A percentile compares a stretch with the other conserved stretches of the same genome.
These are phyloP conservation scores for Eubucco bourcierii DNA, from an alignment of 2,113 vertebrate species.

Conservation along the genomic window DNA sequence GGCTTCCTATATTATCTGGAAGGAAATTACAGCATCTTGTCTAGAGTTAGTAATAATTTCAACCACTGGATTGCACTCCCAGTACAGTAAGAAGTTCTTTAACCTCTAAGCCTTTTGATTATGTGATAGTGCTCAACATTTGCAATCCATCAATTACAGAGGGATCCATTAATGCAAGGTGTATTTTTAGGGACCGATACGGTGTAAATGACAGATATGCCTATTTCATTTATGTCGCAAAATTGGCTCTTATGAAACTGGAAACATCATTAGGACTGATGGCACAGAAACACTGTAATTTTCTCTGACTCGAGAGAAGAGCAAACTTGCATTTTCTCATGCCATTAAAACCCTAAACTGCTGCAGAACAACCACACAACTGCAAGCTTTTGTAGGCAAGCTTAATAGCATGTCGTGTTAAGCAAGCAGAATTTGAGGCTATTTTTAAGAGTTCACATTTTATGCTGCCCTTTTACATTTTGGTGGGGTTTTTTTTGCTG, in stretches of 20 bases:
- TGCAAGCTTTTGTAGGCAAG: slow-evolving; percentile 9
- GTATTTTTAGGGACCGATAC: background rate
- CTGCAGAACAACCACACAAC: background rate
- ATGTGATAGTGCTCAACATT: slow-evolving; percentile 9
- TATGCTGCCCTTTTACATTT: slow-evolving; percentile 30
- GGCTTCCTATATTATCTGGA: slow-evolving; percentile 7
- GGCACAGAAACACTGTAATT: slow-evolving; percentile 47
- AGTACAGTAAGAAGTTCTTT: slow-evolving; percentile 28
- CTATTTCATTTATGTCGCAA: slow-evolving; percentile 43
- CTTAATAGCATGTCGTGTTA: slow-evolving; percentile 22
- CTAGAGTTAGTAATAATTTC: background rate
- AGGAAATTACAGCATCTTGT: slow-evolving; percentile 23
- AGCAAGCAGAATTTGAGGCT: slow-evolving; percentile 25
- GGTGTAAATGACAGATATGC: slow-evolving; percentile 21
- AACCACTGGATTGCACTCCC: background rate
- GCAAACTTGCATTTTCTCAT: slow-evolving; percentile 44
- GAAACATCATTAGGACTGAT: slow-evolving; percentile 48
- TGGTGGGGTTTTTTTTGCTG: background rate
- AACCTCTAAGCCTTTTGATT: slow-evolving; percentile 42
- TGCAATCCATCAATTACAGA: slow-evolving; percentile 35
- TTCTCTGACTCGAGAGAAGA: slow-evolving; percentile 44
- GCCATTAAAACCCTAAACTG: background rate
- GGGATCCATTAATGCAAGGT: background rate
- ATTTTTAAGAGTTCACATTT: slow-evolving; percentile 54
- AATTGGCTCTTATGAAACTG: slow-evolving; percentile 35